Evolutionary conservation across 2,113 vertebrate genomes (phyloP).

Genomic region (Sorex fumeus): DNA sequence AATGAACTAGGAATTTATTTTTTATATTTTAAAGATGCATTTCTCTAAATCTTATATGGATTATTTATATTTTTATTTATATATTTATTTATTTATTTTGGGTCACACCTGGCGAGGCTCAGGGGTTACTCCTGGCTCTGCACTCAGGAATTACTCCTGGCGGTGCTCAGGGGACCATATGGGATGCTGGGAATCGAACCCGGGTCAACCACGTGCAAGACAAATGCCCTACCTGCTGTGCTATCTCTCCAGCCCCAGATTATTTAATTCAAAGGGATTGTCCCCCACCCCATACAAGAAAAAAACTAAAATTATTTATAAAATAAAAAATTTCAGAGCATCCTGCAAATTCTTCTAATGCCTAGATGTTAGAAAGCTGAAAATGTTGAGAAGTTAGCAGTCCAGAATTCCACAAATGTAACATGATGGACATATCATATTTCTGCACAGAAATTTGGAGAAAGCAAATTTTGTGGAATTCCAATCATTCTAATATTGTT

Average conservation of each 20-base stretch:
- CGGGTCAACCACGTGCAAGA: no score
- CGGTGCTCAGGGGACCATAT: no score
- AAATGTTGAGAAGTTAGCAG: no score
- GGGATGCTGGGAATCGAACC: no score
- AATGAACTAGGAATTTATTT: neutral
- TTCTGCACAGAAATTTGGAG: neutral
- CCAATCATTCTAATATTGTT: neutral
- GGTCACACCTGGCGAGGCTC: no score
- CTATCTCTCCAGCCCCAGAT: no score
- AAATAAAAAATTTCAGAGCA: slow-evolving; percentile 21
- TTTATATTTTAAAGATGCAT: neutral
- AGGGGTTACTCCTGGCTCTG: no score
- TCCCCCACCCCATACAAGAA: neutral
- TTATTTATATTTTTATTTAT: no score
- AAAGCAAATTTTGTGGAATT: neutral
- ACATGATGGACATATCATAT: neutral
- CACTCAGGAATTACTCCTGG: no score
- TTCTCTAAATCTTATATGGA: neutral
- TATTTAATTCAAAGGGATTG: neutral
- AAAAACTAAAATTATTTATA: slow-evolving; percentile 13
- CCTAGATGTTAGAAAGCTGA: neutral
- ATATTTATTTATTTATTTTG: no score
- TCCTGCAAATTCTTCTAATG: neutral
- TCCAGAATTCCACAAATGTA: neutral
- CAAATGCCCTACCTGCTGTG: no score